Percentiles rank a stretch among this genome's conserved stretches.
Conservation (phyloP, 2,888 invertebrate species). For the Ornithoptera priamus region DNA sequence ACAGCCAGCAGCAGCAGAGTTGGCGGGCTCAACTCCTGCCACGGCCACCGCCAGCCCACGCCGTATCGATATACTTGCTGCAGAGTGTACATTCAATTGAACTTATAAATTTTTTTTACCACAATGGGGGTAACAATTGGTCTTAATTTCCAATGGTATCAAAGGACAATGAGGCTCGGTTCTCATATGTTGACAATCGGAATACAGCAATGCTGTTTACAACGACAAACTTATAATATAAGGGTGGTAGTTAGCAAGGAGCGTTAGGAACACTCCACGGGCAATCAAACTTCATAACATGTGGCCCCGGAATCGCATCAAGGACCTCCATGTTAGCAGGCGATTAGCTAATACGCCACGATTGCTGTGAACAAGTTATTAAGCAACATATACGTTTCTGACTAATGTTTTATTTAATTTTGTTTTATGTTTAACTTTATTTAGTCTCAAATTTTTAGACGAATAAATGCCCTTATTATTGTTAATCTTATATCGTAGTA, state of each 20-base stretch:
- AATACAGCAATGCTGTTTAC: too few relatives aligned
- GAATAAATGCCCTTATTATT: too few relatives aligned
- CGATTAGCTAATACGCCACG: background rate
- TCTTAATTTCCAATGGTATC: too few relatives aligned
- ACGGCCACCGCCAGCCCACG: slow-evolving; percentile 80
- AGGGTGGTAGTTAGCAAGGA: too few relatives aligned
- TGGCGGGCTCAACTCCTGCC: slow-evolving; percentile 78
- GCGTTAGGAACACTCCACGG: background rate
- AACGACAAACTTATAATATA: too few relatives aligned
- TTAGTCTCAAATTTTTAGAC: background rate
- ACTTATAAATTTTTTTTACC: background rate
- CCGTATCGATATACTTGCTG: slow-evolving; percentile 51
- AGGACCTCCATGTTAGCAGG: background rate
- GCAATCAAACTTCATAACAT: background rate
- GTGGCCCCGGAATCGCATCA: background rate
- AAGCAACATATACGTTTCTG: background rate
- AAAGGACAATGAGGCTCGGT: too few relatives aligned
- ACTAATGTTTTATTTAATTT: too few relatives aligned
- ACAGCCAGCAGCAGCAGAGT: slow-evolving; percentile 80
- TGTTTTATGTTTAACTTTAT: background rate
- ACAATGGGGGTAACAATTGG: background rate
- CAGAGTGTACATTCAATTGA: background rate
- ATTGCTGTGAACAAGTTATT: background rate
- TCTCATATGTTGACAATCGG: too few relatives aligned
- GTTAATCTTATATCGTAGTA: background rate